Evolutionary conservation across 2,797 vertebrate species (phyloP), one percentile per base, ranked within the genome.

Genomic region (Threskiornis aethiopicus): DNA sequence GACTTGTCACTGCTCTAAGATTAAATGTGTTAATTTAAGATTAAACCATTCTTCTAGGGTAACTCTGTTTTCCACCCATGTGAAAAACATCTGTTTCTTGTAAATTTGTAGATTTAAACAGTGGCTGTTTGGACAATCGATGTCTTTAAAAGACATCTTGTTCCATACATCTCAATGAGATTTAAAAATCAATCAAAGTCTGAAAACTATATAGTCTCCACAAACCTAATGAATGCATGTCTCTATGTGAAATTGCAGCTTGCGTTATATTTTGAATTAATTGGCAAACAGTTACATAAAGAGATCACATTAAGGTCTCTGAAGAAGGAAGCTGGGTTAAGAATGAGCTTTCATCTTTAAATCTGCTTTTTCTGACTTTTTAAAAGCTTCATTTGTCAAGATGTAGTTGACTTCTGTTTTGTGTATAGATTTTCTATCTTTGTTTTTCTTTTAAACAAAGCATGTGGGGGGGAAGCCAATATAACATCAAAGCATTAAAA

Each of bases 281-380:
- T 96, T 96, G 93, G 55, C 91, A 97, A 94, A 92, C 51, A 92
- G 96, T 97, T 96, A 96, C 75, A 94, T 96, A 97, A 96, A 96
- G 88, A 95, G 93, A 96, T 97, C 95, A 92, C 85, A 92, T 95
- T 97, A 96, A 96, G 97, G 97, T 95, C 92, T 96, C 90, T 90
- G 95, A 96, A 96, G 93, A 92, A 89, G 90, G 95, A 96, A 95
- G 95, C 90, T 92, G 86, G 95, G 94, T 94, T 97, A 96, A 96
- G 93, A 91, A 85, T 62, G 86, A 92, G 90, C 93, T 95, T 97
- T 97, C 92, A 94, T 97, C 93, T 96, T 92, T 89, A 92, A 96
- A 94, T 96, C 95, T 96, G 92, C 93, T 92, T 97, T 93, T 90
- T 58, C 92, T 87, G 90, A 95, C 95, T 94, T 96, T 95, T 87